Base-by-base conservation (phyloP, 2,888 invertebrate species). In the Perdita meconis region DNA sequence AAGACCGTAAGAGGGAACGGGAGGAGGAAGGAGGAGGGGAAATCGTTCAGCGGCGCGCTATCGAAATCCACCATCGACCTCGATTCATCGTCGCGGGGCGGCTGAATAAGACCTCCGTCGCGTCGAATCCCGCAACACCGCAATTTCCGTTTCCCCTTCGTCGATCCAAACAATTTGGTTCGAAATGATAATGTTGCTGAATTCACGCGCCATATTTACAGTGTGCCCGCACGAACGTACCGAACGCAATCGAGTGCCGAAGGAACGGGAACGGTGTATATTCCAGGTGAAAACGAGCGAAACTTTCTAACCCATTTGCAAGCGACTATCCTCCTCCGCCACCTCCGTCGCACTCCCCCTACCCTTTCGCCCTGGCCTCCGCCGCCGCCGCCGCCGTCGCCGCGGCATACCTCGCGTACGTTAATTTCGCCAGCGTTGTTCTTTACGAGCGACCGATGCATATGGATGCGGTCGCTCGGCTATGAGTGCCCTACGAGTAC, bases 381-480 rank as follows among this genome's bases (percentile, higher is more conserved):
- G n/a, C n/a, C n/a, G n/a, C n/a, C n/a, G n/a, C n/a, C n/a, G n/a
- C n/a, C n/a, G n/a, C n/a, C n/a, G n/a, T n/a, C n/a, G n/a, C n/a
- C n/a, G 24, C 34, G 26, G 60, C 69, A 51, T 67, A 60, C 57
- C 70, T 59, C 57, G 71, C 65, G 65, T 50, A 74, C 53, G 79
- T 84, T 84, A 84, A 83, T 84, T 84, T 84, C 72, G 81, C 70
- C 77, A 78, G 50, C 70, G 81, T 70, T 79, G 81, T 80, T 81
- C 81, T 83, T 84, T 83, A 81, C 72, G 68, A 70, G 64, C 75
- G 51, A 44, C 53, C 77, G 63, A 80, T 84, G 84, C 83, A 84
- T 84, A 82, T 84, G 80, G 71, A 82, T 84, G 72, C 71, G 50
- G 68, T 57, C 51, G 24, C 13, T 67, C 65, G 47, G 47, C 57